Conservation (phyloP, 2,888 invertebrate genomes). For the Sepiola atlantica region DNA sequence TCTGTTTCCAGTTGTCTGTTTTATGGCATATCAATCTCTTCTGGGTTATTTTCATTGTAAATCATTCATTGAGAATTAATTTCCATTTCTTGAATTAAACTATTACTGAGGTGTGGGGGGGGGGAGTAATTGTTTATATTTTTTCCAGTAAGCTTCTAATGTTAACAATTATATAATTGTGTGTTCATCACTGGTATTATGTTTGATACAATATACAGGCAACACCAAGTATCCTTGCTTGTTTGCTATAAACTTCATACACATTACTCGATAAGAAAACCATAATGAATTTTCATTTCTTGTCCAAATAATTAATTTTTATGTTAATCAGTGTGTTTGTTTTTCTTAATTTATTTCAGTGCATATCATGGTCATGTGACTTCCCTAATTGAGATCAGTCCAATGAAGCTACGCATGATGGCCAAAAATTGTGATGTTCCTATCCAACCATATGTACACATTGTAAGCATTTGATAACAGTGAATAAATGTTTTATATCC, state of each 20-base stretch:
- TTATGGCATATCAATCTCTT: too few species aligned
- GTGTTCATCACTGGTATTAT: too few species aligned
- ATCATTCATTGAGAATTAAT: too few species aligned
- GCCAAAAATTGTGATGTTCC: constrained; percentile 77
- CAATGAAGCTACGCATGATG: constrained; percentile 96
- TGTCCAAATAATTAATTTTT: not conserved
- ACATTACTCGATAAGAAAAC: not conserved
- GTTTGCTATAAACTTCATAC: not conserved
- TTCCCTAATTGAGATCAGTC: constrained; percentile 96
- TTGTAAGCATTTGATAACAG: constrained; percentile 70
- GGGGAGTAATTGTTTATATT: too few species aligned
- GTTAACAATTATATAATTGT: too few species aligned
- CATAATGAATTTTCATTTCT: not conserved
- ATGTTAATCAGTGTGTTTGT: not conserved
- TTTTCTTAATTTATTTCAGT: constrained; percentile 78
- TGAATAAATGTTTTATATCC: not conserved
- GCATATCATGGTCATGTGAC: constrained; percentile 99
- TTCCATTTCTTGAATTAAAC: too few species aligned
- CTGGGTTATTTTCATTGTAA: too few species aligned
- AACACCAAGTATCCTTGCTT: too few species aligned
- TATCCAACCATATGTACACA: constrained; percentile 77
- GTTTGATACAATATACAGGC: too few species aligned
- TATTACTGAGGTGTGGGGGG: too few species aligned
- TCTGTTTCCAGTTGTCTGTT: too few species aligned
- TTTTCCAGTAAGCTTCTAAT: too few species aligned